Base-by-base conservation (phyloP, 2,797 vertebrate species). In the Bovichtus diacanthus region DNA sequence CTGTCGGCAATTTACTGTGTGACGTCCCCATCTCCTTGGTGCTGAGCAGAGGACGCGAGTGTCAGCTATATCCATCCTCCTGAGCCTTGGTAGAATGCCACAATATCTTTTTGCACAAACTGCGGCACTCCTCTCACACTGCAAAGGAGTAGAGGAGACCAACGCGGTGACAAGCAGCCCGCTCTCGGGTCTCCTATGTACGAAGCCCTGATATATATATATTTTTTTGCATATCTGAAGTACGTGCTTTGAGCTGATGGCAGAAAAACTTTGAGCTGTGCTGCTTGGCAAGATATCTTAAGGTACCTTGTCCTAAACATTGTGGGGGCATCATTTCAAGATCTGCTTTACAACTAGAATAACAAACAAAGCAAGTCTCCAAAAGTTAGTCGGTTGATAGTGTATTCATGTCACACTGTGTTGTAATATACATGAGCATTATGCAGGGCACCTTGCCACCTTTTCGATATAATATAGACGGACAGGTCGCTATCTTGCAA, bases 1-100 rank as follows among this genome's bases (percentile, higher is more conserved):
- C 91, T 66, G 83, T 89, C 21, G 46, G 80, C 88, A 92, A 78
- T 92, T 93, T 90, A 78, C 87, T 74, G 85, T 90, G 85, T 90
- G 88, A 84, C 80, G 81, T 88, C 76, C 86, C 87, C 88, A 51
- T 91, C 85, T 85, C 86, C 61, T 73, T 81, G 85, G 84, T 65
- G 83, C 83, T 54, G 89, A 88, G 90, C 82, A 75, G 89, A 85
- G 87, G 85, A 87, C 58, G 61, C 34, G 16, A 70, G 78, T 91
- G 91, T 92, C 84, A 87, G 86, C 88, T 86, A 83, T 81, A 90
- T 85, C 85, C 85, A 76, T 88, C 83, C 87, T 85, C 79, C 82
- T 62, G 81, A 85, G 86, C 74, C 62, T 73, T 55, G 69, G 54
- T 83, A 68, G 90, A 91, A 86, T 77, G 77, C 72, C 76, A 82